These are phyloP conservation scores for Ailurus styani DNA, from an alignment of 2,113 vertebrate genomes.

Conservation along the genomic window DNA sequence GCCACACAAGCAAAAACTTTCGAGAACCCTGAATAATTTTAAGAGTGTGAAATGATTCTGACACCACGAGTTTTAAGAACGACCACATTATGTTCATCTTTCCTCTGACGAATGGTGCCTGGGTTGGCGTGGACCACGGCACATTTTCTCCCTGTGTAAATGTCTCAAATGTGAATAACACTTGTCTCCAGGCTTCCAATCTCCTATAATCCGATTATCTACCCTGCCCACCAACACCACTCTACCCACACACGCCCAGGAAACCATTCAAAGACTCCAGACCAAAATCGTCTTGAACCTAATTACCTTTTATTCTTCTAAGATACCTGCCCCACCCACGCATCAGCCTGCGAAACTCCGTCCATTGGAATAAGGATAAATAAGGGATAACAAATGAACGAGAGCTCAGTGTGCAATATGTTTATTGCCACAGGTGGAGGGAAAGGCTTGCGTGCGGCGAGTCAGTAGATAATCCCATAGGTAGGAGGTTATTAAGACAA, in stretches of 20 bases:
- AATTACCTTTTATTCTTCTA: not conserved
- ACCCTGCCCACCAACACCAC: not conserved
- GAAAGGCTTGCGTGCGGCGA: not conserved
- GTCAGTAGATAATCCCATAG: not conserved
- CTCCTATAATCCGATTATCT: not conserved
- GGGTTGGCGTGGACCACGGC: not conserved
- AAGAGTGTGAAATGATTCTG: not conserved
- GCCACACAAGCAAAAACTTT: not conserved
- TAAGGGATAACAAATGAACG: not conserved
- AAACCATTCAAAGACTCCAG: not conserved
- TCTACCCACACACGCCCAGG: not conserved
- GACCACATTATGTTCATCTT: not conserved
- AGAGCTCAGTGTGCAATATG: fast-evolving
- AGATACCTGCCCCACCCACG: not conserved
- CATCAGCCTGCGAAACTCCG: not conserved
- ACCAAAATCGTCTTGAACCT: not conserved
- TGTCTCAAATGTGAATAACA: not conserved
- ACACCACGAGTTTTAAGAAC: not conserved
- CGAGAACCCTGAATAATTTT: not conserved
- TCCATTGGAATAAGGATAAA: not conserved
- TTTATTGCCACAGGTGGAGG: not conserved
- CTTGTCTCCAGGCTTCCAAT: not conserved
- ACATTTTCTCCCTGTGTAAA: not conserved
- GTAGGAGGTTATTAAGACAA: not conserved
- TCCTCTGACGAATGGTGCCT: not conserved